Evolutionary conservation across 2,797 vertebrate species (phyloP), one percentile per base, ranked within the genome.

Genomic region (Chiloscyllium punctatum): DNA sequence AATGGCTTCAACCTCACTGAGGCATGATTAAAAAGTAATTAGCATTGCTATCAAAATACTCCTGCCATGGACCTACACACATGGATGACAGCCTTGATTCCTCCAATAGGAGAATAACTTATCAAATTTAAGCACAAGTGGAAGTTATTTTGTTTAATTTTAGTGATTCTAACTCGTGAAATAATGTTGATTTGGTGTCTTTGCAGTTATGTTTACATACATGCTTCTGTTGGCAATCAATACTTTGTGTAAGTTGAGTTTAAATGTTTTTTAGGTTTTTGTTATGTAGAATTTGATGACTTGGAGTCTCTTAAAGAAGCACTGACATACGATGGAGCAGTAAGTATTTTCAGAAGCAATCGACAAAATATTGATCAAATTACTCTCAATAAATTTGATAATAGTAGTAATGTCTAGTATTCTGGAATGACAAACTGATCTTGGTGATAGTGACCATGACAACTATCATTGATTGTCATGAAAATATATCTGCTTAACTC

Each of bases 271-370:
- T 96, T 97, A 99, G 99, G 99, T 96, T 99, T 99, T 98, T 99
- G 99, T 98, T 99, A 99, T 96, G 99, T 99, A 96, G 99, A 99
- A 97, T 99, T 99, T 95, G 99, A 99, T 86, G 99, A 99, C 95
- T 97, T 99, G 98, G 99, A 99, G 69, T 99, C 99, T 95, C 98
- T 99, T 97, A 99, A 99, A 98, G 99, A 99, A 98, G 99, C 99
- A 87, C 97, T 99, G 98, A 98, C 98, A 0, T 99, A 98, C 0
- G 99, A 99, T 95, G 99, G 99, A 62, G 99, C 99, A 95, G 99
- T 99, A 97, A 99, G 99, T 99, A 96, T 96, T 79, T 62, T 77
- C 57, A 16, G 27, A 21, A 66, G 53, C 88, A 91, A 30, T 21
- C 3, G 30, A 91, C 1, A 21, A 62, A 91, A 91, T 91, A n/a